Evolutionary conservation across 1,140 invertebrate genomes (phyloP), one percentile per base, ranked within the genome.

Genomic region (Hypsibius dujardini): DNA sequence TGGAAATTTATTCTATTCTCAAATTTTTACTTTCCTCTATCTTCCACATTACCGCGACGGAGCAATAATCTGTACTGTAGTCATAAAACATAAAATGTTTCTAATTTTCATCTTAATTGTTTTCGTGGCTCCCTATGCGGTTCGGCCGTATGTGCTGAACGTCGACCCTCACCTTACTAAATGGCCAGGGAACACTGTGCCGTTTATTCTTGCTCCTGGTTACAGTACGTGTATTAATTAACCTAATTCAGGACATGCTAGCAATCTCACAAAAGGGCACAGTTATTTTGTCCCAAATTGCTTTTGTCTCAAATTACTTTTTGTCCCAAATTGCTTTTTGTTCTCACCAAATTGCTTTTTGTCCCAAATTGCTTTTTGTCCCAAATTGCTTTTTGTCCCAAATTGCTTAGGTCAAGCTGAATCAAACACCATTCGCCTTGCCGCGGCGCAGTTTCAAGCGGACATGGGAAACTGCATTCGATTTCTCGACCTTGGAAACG

Each of bases 401-500:
- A 12, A 7, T 67, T 67, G 3, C 7, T 7, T 42, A 67, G 62
- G 62, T 67, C 12, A 12, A 7, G 62, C 62, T 3, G 62, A 67
- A 67, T 7, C 7, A 3, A 67, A 42, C 62, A 67, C 62, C 3
- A 67, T 67, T 42, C 62, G 62, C 12, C 12, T 67, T 12, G 62
- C 62, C 0, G 62, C 62, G 12, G 62, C 62, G 12, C 62, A 67
- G 42, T 7, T 67, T 15, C 62, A 67, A 42, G 62, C 62, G 0
- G 62, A 67, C 42, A 67, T 67, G 62, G 62, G 62, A 3, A 67
- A 67, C 42, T 67, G 62, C 62, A 67, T 67, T 45, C 62, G 62
- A 7, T 67, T 67, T 42, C 3, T 45, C 12, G 62, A 67, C 42
- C 45, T 67, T 12, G 42, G 12, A 7, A 45, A 12, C 62, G 42